Percentiles rank a stretch among this genome's conserved stretches.
phyloP scores from a whole-genome alignment of 2,888 invertebrate species.

The Melinaea marsaeus region DNA sequence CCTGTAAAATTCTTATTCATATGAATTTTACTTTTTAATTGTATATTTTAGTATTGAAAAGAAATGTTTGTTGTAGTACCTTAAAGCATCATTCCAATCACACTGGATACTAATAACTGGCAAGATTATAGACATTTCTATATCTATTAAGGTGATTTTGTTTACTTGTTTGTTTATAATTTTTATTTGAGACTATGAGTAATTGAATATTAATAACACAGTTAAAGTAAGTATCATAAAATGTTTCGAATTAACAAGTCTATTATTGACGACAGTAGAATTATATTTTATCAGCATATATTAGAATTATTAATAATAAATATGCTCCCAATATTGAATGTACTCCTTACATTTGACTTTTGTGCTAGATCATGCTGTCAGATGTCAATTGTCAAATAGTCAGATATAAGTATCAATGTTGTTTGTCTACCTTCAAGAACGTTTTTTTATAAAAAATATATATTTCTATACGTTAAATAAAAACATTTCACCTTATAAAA shows the following conservation, averaged over 20 bases:
- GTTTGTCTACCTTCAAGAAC: no score
- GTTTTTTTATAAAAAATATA: no score
- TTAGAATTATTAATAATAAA: no score
- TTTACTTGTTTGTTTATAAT: neutral
- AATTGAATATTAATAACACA: neutral
- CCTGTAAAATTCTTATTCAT: slow-evolving; percentile 40
- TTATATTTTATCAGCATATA: no score
- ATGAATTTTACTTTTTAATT: no score
- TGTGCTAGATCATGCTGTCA: slow-evolving; percentile 1
- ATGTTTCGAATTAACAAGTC: neutral
- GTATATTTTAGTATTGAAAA: no score
- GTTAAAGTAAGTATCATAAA: neutral
- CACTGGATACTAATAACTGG: slow-evolving; percentile 72
- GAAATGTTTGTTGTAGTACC: slow-evolving; percentile 42
- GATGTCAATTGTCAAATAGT: neutral
- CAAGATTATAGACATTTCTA: slow-evolving; percentile 31
- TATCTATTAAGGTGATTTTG: neutral
- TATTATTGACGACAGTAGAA: no score
- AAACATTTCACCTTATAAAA: no score
- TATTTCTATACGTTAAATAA: no score
- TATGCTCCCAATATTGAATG: no score
- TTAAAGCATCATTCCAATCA: slow-evolving; percentile 75
- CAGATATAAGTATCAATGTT: no score
- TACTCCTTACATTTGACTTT: no score
- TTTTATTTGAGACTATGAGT: neutral